These are phyloP conservation scores for Chauna torquata DNA, from an alignment of 2,113 vertebrate species.

Conservation along the genomic window DNA sequence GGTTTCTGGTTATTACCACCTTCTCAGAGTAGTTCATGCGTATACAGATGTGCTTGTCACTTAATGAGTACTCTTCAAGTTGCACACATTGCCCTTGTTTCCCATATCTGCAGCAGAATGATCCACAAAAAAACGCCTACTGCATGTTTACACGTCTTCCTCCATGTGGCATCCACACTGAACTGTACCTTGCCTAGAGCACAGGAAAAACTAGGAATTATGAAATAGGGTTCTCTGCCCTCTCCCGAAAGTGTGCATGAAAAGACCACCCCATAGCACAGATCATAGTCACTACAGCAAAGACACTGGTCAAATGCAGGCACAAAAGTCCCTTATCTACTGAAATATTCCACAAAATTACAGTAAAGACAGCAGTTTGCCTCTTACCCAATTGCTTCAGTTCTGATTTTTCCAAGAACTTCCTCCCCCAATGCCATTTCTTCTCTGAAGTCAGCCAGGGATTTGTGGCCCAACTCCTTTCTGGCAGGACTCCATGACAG, in stretches of 20 bases:
- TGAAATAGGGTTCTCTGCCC: neutral
- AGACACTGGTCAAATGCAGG: neutral
- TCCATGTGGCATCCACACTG: neutral
- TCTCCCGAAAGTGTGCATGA: neutral
- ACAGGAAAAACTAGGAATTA: neutral
- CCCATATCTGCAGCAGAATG: neutral
- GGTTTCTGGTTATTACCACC: neutral
- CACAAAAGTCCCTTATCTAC: neutral
- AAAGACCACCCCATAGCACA: neutral
- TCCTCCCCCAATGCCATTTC: neutral
- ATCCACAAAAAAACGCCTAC: neutral
- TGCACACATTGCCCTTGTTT: neutral
- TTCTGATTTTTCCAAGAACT: neutral
- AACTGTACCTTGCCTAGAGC: neutral
- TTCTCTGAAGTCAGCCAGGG: neutral
- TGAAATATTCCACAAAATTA: neutral
- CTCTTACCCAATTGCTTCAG: neutral
- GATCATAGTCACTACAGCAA: neutral
- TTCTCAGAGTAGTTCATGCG: neutral
- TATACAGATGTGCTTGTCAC: neutral
- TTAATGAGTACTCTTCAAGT: neutral
- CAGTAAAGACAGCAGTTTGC: neutral
- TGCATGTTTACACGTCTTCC: neutral
- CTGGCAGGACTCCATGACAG: neutral
- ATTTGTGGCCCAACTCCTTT: neutral